Evolutionary conservation across 53 echinoderm and acorn worm genomes (phyloP), one percentile per base, ranked within the genome.

Genomic region (Holothuria leucospilota): DNA sequence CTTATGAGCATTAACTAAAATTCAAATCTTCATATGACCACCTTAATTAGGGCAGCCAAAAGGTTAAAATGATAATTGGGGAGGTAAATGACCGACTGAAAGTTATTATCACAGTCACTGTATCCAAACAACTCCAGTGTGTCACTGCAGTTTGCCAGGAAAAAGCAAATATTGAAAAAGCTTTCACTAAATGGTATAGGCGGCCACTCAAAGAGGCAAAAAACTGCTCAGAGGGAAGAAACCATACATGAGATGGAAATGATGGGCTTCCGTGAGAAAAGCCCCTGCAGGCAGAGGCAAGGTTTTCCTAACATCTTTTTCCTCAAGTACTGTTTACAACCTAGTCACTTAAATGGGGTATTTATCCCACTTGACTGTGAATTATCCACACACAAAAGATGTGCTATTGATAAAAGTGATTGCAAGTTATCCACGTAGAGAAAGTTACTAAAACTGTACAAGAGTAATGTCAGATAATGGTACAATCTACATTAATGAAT

Each of bases 131-230:
- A 60, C 60, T 80, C 18, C 30, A 59, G 24, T 80, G 59, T 80
- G 80, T 80, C 61, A 60, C 61, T 61, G 59, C 59, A 28, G 59
- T 60, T 80, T 38, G 38, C 8, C 25, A 29, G 59, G 53, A 60
- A 30, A 80, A 61, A 60, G 80, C 61, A 59, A 80, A 80, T 61
- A 80, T 80, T 80, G 80, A 80, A 59, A 80, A 61, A 80, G 80
- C 80, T 61, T 60, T 29, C 29, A 20, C 80, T 80, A 59, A 77
- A 60, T 61, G 80, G 80, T 61, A 29, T 13, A 80, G 80, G 49
- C 75, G 75, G 75, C 75, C 75, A 75, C 75, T 75, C 75, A 75
- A 75, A 75, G 75, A 75, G 75, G 75, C 46, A 49, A 42, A 49
- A 72, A 49, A 42, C 51, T 75, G 75, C 75, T 75, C 75, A 14